These are phyloP conservation scores for Lepisosteus osseus DNA, from an alignment of 2,113 vertebrate genomes.

Conservation along the genomic window DNA sequence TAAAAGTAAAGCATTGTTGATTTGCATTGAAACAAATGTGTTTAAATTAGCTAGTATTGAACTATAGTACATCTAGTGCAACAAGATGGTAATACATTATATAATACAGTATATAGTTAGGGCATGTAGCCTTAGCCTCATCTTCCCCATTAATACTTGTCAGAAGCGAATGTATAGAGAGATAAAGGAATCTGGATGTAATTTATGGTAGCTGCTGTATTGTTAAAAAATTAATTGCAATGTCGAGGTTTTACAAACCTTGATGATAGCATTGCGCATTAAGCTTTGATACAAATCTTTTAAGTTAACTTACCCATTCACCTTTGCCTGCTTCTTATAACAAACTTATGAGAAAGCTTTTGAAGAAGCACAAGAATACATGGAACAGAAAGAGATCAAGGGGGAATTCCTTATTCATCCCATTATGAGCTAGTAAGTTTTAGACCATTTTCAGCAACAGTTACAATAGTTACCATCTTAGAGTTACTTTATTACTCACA, in stretches of 20 bases:
- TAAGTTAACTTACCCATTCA: constrained; percentile 14
- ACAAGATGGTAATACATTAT: too few species aligned
- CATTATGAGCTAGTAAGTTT: neutral
- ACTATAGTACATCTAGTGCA: too few species aligned
- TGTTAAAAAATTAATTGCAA: neutral
- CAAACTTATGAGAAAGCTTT: neutral
- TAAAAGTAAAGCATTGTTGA: too few species aligned
- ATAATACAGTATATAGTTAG: too few species aligned
- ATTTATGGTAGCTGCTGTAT: neutral
- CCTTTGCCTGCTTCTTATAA: neutral
- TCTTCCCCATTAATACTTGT: too few species aligned
- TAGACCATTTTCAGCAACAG: neutral
- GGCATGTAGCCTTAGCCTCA: too few species aligned
- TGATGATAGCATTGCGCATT: neutral
- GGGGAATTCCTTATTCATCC: too few species aligned
- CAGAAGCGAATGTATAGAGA: neutral
- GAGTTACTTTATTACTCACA: too few species aligned
- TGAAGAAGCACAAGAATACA: neutral
- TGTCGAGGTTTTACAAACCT: neutral
- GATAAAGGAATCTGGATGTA: neutral
- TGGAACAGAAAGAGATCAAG: neutral
- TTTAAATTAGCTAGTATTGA: too few species aligned
- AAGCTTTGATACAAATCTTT: neutral
- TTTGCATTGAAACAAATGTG: too few species aligned
- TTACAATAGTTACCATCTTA: too few species aligned